Base-by-base conservation (phyloP, 1,140 invertebrate genomes). In the Penaeus japonicus region DNA sequence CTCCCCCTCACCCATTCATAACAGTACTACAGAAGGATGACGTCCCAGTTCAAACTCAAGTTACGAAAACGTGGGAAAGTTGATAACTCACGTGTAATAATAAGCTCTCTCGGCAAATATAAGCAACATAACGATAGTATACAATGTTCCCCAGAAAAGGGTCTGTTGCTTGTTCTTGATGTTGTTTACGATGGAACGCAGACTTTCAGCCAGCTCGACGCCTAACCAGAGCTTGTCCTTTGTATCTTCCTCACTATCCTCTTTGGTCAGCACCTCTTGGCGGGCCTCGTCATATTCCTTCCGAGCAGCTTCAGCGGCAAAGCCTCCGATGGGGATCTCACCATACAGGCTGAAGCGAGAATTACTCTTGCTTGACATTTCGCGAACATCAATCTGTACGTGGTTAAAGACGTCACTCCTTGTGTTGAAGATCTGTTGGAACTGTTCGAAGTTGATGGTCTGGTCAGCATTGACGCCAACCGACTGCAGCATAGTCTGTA, bases 61-160 rank as follows among this genome's bases (percentile, higher is more conserved):
- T n/a, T n/a, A n/a, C n/a, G n/a, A n/a, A n/a, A n/a, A n/a, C n/a
- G n/a, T n/a, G 10, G 10, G 10, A 47, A 47, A 7, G 10, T 47
- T 47, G 15, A 47, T 47, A 47, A 75, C 77, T 87, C 27, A 89
- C 90, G 84, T 88, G 80, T 89, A 90, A 57, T 87, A 93, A 90
- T 94, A 94, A 27, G 93, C 93, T 90, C 94, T 92, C 91, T 95
- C 94, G 18, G 92, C 92, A 90, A 95, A 95, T 89, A 95, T 93
- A 4, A 92, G 92, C n/a, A 94, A 73, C 47, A 94, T 90, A 17
- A 94, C 91, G 2, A 94, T 85, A 0, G 94, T 94, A 89, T 94
- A 95, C 4, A 94, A 90, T n/a, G 91, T 90, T 2, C 91, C 53
- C 94, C 94, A 95, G 91, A 94, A 95, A 57, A 94, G 75, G 92